Conservation (phyloP, 1,140 invertebrate genomes). For the Anastrepha ludens region DNA sequence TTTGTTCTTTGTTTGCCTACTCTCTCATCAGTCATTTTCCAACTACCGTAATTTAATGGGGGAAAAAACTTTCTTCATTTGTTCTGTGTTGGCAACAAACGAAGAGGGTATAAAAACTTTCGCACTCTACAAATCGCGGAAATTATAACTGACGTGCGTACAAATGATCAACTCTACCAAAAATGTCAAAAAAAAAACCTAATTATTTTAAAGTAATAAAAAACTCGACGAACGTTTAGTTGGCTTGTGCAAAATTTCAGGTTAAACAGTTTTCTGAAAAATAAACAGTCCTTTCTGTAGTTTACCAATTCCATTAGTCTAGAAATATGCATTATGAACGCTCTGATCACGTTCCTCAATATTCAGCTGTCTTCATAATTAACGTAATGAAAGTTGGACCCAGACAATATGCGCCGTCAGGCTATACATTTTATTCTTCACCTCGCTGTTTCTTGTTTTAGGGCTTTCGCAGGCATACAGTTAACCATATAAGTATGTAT, state of each 20-base stretch:
- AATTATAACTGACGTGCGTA: neutral
- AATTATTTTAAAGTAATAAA: neutral
- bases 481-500: too few species aligned
- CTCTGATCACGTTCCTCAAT: neutral
- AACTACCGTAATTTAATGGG: conserved; percentile 24
- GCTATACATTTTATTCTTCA: too few species aligned
- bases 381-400: neutral
- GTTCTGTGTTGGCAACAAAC: neutral
- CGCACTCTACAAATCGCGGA: neutral
- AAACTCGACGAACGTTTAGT: neutral
- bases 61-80: conserved; percentile 25
- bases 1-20: conserved; percentile 20
- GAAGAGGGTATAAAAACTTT: conserved; percentile 20
- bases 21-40: conserved; percentile 14
- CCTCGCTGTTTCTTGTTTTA: too few species aligned
- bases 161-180: neutral
- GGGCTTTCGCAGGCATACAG: too few species aligned
- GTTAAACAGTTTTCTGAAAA: neutral
- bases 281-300: neutral
- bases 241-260: neutral
- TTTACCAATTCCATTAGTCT: neutral
- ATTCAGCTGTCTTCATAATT: neutral
- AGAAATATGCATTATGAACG: neutral
- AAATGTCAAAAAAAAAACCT: neutral
- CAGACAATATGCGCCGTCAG: neutral